A percentile compares a stretch with the other conserved stretches of the same genome.
Evolutionary conservation across 1,140 invertebrate genomes (phyloP).

Genomic region (Stenopsyche tienmushanensis): DNA sequence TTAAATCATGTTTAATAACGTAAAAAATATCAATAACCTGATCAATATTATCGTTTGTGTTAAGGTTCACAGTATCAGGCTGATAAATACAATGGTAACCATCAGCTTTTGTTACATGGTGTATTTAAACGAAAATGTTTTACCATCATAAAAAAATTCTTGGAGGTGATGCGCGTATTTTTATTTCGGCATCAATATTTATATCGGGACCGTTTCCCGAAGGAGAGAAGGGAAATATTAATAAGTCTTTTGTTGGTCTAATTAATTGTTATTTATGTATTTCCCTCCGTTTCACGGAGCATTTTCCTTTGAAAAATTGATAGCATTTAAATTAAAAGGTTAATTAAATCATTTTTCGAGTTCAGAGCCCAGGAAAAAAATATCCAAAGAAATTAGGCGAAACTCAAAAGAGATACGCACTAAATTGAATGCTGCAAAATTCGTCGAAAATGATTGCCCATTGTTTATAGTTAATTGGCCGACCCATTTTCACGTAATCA

Average conservation of each 20-base stretch:
- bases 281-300: slow-evolving; percentile 2
- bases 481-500: no score
- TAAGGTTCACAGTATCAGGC: no score
- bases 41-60: no score
- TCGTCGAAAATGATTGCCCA: not conserved
- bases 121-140: no score
- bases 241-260: slow-evolving; percentile 18
- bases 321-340: slow-evolving; percentile 10
- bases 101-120: no score
- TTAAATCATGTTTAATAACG: no score
- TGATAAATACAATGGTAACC: no score
- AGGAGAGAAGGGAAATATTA: slow-evolving; percentile 14
- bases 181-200: slow-evolving; percentile 14
- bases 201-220: slow-evolving; percentile 3
- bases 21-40: no score
- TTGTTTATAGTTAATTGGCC: no score
- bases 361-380: not conserved
- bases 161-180: no score
- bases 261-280: slow-evolving; percentile 24
- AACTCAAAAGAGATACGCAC: not conserved
- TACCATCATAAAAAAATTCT: no score
- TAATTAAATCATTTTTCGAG: slow-evolving; percentile 21
- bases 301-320: slow-evolving; percentile 6
- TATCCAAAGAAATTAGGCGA: slow-evolving; percentile 4
- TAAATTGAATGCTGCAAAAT: not conserved